A percentile compares a stretch with the other conserved stretches of the same genome.
Conservation (phyloP, 2,888 invertebrate species). For the Hirtodrosophila cameraria region DNA sequence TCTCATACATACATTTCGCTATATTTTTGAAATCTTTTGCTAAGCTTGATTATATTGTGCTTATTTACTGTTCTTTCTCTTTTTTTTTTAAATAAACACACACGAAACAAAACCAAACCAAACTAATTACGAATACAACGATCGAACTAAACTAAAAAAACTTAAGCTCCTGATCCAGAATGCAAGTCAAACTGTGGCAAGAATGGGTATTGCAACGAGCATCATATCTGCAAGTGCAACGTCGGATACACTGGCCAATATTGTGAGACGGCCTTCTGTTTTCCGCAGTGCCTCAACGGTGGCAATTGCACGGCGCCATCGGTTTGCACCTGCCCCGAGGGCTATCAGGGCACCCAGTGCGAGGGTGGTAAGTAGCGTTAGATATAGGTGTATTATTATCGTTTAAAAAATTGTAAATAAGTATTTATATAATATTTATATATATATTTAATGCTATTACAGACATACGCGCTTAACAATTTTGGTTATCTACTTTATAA, state of each 20-base stretch:
- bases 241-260: constrained; percentile 96
- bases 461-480: constrained; percentile 1
- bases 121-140: constrained; percentile 9
- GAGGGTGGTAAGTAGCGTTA: constrained; percentile 90
- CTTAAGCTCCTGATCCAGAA: constrained; percentile 93
- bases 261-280: constrained; percentile 94
- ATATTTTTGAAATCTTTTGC: neutral
- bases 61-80: constrained; percentile 19
- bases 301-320: constrained; percentile 96
- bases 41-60: constrained; percentile 12
- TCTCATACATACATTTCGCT: neutral
- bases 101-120: neutral
- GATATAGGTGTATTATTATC: too few species aligned
- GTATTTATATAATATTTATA: too few species aligned
- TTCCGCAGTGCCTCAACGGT: constrained; percentile 96
- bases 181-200: constrained; percentile 94
- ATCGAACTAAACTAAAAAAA: constrained; percentile 73
- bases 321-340: constrained; percentile 93
- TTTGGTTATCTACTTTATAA: neutral
- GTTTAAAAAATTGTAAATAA: too few species aligned
- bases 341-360: constrained; percentile 95
- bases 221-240: constrained; percentile 94
- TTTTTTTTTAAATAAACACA: constrained; percentile 1
- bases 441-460: neutral
- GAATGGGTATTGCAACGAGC: constrained; percentile 92